phyloP scores from a whole-genome alignment of 2,113 vertebrate genomes.

The Tringa solitaria region DNA sequence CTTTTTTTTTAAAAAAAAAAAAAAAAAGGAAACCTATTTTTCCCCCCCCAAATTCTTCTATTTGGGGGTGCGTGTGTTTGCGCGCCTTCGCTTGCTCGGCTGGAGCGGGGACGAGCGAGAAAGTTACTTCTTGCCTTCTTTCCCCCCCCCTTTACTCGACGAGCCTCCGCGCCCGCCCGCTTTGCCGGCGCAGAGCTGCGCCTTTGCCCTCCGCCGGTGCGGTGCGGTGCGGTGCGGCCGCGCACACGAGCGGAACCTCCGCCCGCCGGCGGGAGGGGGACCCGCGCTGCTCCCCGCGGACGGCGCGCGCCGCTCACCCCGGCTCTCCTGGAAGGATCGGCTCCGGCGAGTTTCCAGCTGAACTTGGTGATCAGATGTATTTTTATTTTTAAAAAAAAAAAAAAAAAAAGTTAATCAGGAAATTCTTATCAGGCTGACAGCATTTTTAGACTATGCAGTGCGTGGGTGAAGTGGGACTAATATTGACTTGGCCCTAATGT shows the following conservation, averaged over 20 bases:
- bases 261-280: not conserved
- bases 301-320: not conserved
- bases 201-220: not conserved
- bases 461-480: constrained; percentile 82
- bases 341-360: constrained; percentile 2
- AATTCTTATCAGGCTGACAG: constrained; percentile 82
- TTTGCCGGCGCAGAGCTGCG: not conserved
- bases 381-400: not conserved
- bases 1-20: too few relatives aligned
- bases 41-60: fast-evolving
- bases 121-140: not conserved
- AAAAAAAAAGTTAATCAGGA: constrained; percentile 65
- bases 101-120: not conserved
- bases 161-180: not conserved
- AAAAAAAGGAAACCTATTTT: not conserved
- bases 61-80: too few relatives aligned
- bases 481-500: constrained; percentile 77
- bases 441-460: constrained; percentile 81
- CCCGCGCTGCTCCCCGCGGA: not conserved
- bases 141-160: fast-evolving
- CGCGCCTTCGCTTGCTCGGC: not conserved
- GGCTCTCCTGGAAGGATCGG: not conserved
- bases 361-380: constrained; percentile 68
- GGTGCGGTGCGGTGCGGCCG: not conserved
- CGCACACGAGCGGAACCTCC: constrained; percentile 37